Conservation (phyloP, 2,888 invertebrate genomes). For the Gnatocerus cornutus region DNA sequence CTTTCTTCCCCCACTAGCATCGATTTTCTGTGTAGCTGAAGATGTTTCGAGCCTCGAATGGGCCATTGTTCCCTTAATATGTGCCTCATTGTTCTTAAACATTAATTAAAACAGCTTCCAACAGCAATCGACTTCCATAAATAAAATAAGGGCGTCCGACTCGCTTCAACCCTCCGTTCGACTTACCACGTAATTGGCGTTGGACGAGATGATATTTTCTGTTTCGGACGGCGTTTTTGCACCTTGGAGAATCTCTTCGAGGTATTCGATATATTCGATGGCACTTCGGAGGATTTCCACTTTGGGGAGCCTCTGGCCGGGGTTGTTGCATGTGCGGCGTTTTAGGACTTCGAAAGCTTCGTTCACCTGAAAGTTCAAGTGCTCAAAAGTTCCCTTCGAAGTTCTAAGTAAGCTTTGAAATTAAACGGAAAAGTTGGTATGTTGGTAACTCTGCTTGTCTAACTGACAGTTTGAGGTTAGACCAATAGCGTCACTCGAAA, state of each 20-base stretch:
- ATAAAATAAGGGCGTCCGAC: slow-evolving; percentile 1
- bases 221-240: slow-evolving; percentile 68
- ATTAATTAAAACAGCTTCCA: slow-evolving; percentile 17
- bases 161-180: neutral
- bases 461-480: no score
- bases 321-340: slow-evolving; percentile 93
- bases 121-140: slow-evolving; percentile 15
- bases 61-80: slow-evolving; percentile 15
- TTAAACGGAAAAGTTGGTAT: no score
- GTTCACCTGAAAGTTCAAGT: slow-evolving; percentile 83
- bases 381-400: no score
- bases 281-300: slow-evolving; percentile 97
- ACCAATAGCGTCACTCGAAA: no score
- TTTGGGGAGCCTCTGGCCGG: slow-evolving; percentile 96
- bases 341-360: slow-evolving; percentile 98
- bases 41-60: slow-evolving; percentile 15
- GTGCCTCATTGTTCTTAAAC: slow-evolving; percentile 9
- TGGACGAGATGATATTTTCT: slow-evolving; percentile 48
- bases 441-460: no score
- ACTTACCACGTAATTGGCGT: slow-evolving; percentile 57
- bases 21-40: slow-evolving; percentile 7
- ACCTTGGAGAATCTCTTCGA: slow-evolving; percentile 87
- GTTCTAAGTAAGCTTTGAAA: no score
- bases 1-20: neutral
- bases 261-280: slow-evolving; percentile 96